A percentile compares a stretch with the other conserved stretches of the same genome.
These are phyloP conservation scores for Denticeps clupeoides DNA, from an alignment of 2,797 vertebrate species.

Conservation along the genomic window DNA sequence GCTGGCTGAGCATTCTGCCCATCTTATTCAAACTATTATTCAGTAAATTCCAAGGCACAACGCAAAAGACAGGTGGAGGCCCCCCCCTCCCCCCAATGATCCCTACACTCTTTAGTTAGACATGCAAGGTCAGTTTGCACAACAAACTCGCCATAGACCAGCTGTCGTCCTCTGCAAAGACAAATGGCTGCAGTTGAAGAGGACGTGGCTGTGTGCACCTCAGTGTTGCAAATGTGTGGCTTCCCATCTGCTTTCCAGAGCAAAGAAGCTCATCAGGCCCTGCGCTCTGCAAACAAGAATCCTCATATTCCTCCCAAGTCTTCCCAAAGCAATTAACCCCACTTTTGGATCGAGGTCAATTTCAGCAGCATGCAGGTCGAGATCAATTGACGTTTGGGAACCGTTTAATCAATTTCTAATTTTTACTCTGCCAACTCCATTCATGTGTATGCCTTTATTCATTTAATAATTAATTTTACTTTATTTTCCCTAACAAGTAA, in stretches of 20 bases:
- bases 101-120: conserved; percentile 10
- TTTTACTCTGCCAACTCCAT: conserved; percentile 12
- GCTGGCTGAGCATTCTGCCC: neutral
- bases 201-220: too few species aligned
- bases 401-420: conserved; percentile 26
- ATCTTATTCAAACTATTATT: neutral
- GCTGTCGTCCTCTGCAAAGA: conserved; percentile 12
- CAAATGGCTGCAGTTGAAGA: conserved; percentile 13
- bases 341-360: conserved; percentile 26
- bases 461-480: too few species aligned
- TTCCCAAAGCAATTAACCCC: conserved; percentile 26
- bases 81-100: conserved; percentile 17
- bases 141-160: neutral
- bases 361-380: neutral
- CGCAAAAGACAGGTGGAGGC: conserved; percentile 6
- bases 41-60: neutral
- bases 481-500: too few species aligned
- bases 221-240: too few species aligned
- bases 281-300: neutral
- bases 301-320: neutral
- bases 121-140: conserved; percentile 16
- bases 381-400: conserved; percentile 10
- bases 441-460: too few species aligned
- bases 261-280: neutral
- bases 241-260: conserved; percentile 2